Evolutionary conservation across 1,140 invertebrate genomes (phyloP).

Genomic region (Drosophila teissieri): DNA sequence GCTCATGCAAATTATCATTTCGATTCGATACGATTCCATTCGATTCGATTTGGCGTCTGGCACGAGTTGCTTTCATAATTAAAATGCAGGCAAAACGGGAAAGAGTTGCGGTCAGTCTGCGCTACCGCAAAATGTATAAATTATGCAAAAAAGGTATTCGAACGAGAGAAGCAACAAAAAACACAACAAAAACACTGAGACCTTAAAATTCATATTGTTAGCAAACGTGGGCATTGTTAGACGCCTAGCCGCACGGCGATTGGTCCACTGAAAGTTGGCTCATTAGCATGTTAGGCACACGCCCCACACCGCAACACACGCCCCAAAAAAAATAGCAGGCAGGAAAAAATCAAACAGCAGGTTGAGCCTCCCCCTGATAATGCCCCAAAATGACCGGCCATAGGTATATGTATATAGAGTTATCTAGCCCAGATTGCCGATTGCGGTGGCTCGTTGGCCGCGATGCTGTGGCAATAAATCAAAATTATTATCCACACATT

Average conservation of each 20-base stretch:
- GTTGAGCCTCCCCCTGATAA: slow-evolving; percentile 60
- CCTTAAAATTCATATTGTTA: slow-evolving; percentile 68
- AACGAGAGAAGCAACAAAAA: slow-evolving; percentile 27
- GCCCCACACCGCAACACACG: slow-evolving; percentile 68
- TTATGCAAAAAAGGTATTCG: slow-evolving; percentile 63
- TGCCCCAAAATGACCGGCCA: slow-evolving; percentile 28
- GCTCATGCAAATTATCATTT: slow-evolving; percentile 56
- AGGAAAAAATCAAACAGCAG: slow-evolving; percentile 13
- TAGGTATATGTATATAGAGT: slow-evolving; percentile 52
- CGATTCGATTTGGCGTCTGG: slow-evolving; percentile 52
- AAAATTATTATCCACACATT: slow-evolving; percentile 81
- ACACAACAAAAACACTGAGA: slow-evolving; percentile 20
- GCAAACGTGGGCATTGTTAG: slow-evolving; percentile 60
- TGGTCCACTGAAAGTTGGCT: slow-evolving; percentile 73
- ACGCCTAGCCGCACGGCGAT: slow-evolving; percentile 54
- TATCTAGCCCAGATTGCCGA: slow-evolving; percentile 70
- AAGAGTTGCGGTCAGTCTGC: slow-evolving; percentile 62
- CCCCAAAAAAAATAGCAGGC: slow-evolving; percentile 45
- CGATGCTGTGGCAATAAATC: slow-evolving; percentile 69
- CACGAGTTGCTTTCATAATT: slow-evolving; percentile 74
- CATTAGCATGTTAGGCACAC: slow-evolving; percentile 79
- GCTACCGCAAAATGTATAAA: slow-evolving; percentile 67
- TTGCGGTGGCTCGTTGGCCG: slow-evolving; percentile 35
- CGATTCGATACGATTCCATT: slow-evolving; percentile 34
- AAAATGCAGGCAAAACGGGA: slow-evolving; percentile 55